Base-by-base conservation (phyloP, 2,888 invertebrate genomes). In the Drosophila koepferae region DNA sequence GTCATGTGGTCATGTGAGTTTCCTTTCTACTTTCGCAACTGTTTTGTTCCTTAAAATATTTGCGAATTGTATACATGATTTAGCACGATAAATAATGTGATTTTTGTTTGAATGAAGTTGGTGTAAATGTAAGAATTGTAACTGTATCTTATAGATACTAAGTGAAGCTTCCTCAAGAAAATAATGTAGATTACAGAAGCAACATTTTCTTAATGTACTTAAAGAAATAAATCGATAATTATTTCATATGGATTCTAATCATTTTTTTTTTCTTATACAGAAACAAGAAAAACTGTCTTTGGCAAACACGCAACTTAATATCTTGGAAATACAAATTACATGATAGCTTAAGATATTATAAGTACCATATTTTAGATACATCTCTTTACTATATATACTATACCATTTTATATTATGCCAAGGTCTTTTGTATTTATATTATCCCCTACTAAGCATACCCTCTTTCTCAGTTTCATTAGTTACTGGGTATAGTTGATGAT, bases 401-500 rank as follows among this genome's bases (percentile, higher is more conserved):
- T 28, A 28, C 5, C 6, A 28, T 28, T 28, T 6, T 28, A 28
- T 28, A 7, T 28, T 28, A 28, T 6, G 6, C 1, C 28, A 28
- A 28, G 28, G 28, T 28, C 7, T 28, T 28, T 56, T 55, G 8
- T 8, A 18, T 5, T 12, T 14, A 18, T 6, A 28, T 2, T 28
- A 41, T 41, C 23, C 46, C 46, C 28, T 6, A 28, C 12, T 46
- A 3, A 46, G 46, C 23, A 28, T 23, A 48, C 31, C 31, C 54
- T 12, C n/a, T 9, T 14, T 8, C 41, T 4, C 28, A 14, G 18
- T 9, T 41, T 41, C 28, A 41, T 12, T 40, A 44, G 6, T 20
- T 6, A 20, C 34, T 16, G 8, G 40, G 16, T n/a, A 20, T 28
- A 54, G 43, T 43, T 53, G 63, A 12, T 38, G 56, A 43, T 65